These are phyloP conservation scores for Alsophila aescularia DNA, from an alignment of 2,888 invertebrate genomes.

Conservation along the genomic window DNA sequence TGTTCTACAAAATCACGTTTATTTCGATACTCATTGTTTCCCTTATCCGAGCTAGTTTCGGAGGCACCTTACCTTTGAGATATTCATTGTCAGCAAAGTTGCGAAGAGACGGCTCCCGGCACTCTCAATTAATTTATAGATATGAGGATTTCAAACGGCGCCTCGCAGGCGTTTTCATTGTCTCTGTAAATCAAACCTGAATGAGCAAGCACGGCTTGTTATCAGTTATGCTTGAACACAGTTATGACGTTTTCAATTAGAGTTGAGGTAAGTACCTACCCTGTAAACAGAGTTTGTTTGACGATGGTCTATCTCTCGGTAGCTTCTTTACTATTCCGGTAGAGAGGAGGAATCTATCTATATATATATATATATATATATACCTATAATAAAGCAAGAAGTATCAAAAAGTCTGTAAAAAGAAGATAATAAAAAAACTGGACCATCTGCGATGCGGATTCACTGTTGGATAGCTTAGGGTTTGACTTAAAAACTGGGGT, in stretches of 20 bases:
- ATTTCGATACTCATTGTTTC: conserved; percentile 46
- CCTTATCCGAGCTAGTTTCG: conserved; percentile 40
- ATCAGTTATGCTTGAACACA: conserved; percentile 29
- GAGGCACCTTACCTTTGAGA: conserved; percentile 38
- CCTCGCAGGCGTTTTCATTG: conserved; percentile 29
- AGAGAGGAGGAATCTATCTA: too few relatives aligned
- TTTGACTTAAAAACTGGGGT: too few relatives aligned
- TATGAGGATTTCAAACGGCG: conserved; percentile 29
- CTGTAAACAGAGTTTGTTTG: neutral
- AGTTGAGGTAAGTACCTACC: conserved; percentile 1
- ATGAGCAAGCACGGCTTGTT: conserved; percentile 27
- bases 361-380: too few relatives aligned
- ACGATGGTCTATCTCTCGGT: neutral
- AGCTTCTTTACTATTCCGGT: neutral
- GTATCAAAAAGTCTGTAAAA: too few relatives aligned
- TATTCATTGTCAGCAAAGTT: conserved; percentile 43
- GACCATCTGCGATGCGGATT: too few relatives aligned
- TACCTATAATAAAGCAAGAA: too few relatives aligned
- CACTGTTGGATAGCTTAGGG: too few relatives aligned
- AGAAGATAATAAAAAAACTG: too few relatives aligned
- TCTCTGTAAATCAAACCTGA: conserved; percentile 32
- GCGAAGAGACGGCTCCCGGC: conserved; percentile 33
- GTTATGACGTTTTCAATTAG: conserved; percentile 26
- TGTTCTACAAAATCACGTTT: conserved; percentile 50
- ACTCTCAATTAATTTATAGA: conserved; percentile 39